phyloP scores from a whole-genome alignment of 2,797 vertebrate genomes.

The Peromyscus aztecus region DNA sequence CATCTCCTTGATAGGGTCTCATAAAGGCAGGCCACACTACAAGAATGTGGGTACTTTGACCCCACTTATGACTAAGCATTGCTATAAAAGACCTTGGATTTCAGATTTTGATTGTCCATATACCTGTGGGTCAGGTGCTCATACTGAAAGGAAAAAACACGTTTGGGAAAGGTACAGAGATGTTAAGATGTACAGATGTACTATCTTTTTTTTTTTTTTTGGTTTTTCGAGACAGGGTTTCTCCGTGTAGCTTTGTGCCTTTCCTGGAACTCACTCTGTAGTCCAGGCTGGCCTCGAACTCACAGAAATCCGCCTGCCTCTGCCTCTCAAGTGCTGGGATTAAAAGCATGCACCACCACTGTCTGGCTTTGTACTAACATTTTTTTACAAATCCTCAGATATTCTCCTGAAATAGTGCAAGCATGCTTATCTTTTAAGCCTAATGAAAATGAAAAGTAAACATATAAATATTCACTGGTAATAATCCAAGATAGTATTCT shows the following conservation, averaged over 20 bases:
- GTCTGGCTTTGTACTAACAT: fast-evolving
- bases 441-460: neutral
- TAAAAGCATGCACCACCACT: too few relatives aligned
- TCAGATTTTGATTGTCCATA: neutral
- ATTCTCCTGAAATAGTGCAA: neutral
- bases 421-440: neutral
- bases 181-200: neutral
- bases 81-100: neutral
- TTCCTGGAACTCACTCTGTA: too few relatives aligned
- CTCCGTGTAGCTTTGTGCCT: too few relatives aligned
- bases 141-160: neutral
- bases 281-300: too few relatives aligned
- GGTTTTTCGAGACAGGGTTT: too few relatives aligned
- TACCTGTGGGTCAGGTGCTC: fast-evolving
- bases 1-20: too few relatives aligned
- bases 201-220: neutral
- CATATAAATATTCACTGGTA: neutral
- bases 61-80: neutral
- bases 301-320: too few relatives aligned
- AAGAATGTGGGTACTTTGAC: neutral
- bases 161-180: neutral
- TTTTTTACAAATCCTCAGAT: neutral
- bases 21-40: neutral
- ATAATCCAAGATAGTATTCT: neutral
- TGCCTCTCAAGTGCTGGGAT: too few relatives aligned